Evolutionary conservation across 2,797 vertebrate species (phyloP).

Genomic region (Enteromius afrohamiltoni): DNA sequence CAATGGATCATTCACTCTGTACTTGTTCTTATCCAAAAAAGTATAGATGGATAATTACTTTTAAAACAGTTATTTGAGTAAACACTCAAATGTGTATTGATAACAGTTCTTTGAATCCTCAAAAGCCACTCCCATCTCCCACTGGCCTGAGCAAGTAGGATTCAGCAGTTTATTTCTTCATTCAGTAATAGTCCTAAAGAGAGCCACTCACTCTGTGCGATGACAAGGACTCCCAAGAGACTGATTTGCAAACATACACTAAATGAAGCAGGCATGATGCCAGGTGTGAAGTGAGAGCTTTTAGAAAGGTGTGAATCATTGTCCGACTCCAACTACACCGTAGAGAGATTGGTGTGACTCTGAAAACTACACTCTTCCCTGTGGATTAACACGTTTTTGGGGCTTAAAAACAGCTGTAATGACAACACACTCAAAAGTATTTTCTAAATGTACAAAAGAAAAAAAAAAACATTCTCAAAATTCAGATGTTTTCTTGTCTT

Average conservation of each 20-base stretch:
- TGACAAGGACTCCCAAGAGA: slow-evolving; percentile 7
- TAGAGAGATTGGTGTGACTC: slow-evolving; percentile 4
- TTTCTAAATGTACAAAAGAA: neutral
- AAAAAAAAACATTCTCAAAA: neutral
- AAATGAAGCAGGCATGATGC: neutral
- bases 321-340: neutral
- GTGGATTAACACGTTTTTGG: slow-evolving; percentile 4
- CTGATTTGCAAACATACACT: slow-evolving; percentile 22
- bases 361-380: slow-evolving; percentile 24
- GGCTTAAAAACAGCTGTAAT: slow-evolving; percentile 4
- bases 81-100: neutral
- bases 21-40: neutral
- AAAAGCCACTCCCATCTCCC: neutral
- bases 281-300: slow-evolving; percentile 42
- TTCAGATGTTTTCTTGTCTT: neutral
- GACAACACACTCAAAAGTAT: neutral
- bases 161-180: neutral
- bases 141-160: neutral
- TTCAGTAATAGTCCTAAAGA: neutral
- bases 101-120: neutral
- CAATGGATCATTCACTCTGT: slow-evolving; percentile 12
- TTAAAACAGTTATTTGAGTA: neutral
- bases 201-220: neutral
- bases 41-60: neutral
- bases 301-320: slow-evolving; percentile 42